Base-by-base conservation (phyloP, 2,888 invertebrate genomes). In the Allygus modestus region DNA sequence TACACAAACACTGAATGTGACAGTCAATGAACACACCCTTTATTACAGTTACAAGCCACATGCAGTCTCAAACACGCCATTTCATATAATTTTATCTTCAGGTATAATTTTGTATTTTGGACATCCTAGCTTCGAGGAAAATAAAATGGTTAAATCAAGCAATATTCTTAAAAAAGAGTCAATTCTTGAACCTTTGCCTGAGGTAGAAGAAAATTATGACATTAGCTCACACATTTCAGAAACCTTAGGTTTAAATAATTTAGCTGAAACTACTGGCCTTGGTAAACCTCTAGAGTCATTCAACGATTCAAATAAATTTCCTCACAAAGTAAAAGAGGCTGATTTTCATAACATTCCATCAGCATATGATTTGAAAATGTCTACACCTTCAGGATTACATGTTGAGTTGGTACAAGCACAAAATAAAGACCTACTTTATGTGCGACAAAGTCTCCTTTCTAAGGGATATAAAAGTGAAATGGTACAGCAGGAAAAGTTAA, bases 51-150 rank as follows among this genome's bases (percentile, higher is more conserved):
- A 23, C 23, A 33, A 73, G 7, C 73, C 73, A 73, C 5, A 73
- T 23, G 0, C 41, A 2, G 1, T 11, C 5, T 4, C 73, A 73
- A 73, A 23, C 41, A n/a, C 73, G 5, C 73, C 33, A 20, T 73
- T 73, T 43, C 73, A 73, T 41, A 17, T 73, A n/a, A 75, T 82
- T 61, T 69, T 31, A 58, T 73, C 61, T 69, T 83, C 75, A 83
- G 58, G 83, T 41, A 73, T 83, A 71, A 58, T 73, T 51, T 71
- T 58, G 41, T 84, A 77, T 69, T 69, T 65, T 46, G 46, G 71
- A 69, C 17, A 65, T 31, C 0, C 7, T 17, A 28, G 31, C 65
- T 28, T 28, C 28, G 28, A 65, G 15, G 23, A 28, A 17, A 31
- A 65, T 23, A 54, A 65, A 9, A 20, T 23, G 2, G 2, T 12